Percentiles rank a stretch among this genome's conserved stretches.
These are phyloP conservation scores for Pantherophis alleghaniensis DNA, from an alignment of 2,797 vertebrate species.

Conservation along the genomic window DNA sequence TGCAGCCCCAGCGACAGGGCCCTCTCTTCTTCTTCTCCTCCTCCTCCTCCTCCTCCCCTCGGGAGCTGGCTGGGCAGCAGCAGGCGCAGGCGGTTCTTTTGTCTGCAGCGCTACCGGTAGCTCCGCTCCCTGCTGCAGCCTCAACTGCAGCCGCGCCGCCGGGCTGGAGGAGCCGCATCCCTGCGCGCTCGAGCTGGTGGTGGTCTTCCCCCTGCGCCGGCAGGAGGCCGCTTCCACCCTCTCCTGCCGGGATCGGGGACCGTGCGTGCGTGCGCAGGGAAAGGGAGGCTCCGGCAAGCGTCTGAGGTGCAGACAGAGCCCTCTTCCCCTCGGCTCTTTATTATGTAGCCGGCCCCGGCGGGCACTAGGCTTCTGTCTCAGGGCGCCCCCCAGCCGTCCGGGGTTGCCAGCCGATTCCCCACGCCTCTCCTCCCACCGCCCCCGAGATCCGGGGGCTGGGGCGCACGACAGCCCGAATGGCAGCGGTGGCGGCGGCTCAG, in stretches of 20 bases:
- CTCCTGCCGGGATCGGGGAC: background rate
- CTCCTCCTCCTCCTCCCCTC: background rate
- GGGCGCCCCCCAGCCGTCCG: slow-evolving; percentile 14
- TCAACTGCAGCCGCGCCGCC: background rate
- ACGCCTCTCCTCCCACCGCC: background rate
- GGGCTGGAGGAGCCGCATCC: slow-evolving; percentile 13
- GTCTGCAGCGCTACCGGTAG: slow-evolving; percentile 28
- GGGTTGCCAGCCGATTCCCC: background rate
- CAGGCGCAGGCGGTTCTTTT: slow-evolving; percentile 26
- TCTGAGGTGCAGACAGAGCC: background rate
- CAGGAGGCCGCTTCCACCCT: background rate
- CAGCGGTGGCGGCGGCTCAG: background rate
- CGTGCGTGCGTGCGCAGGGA: background rate
- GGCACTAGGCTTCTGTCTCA: background rate
- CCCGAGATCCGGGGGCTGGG: background rate
- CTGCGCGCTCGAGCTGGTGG: background rate
- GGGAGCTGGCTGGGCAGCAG: slow-evolving; percentile 8
- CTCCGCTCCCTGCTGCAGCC: slow-evolving; percentile 10
- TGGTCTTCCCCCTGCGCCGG: background rate
- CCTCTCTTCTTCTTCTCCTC: background rate
- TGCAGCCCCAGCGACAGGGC: background rate
- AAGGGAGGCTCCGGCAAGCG: background rate
- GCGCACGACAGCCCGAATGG: background rate
- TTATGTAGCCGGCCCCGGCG: background rate
- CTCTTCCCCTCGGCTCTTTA: background rate